Evolutionary conservation across 1,140 invertebrate species (phyloP), one percentile per base, ranked within the genome.

Genomic region (Alviniconcha marisindica): DNA sequence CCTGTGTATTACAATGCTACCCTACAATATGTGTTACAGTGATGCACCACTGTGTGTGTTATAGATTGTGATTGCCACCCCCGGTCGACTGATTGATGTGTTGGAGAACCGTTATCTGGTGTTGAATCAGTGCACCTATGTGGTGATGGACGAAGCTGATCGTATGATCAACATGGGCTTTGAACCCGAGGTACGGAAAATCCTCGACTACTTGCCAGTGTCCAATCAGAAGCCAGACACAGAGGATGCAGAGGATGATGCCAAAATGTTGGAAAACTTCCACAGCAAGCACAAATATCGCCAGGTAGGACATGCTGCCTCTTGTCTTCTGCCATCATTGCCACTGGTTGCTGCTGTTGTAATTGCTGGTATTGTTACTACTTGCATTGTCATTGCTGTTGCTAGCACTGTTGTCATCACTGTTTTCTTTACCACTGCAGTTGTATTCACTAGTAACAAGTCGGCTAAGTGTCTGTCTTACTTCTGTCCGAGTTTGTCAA

Each of bases 141-240:
- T 95, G 60, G 95, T 95, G 56, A 93, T 95, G 88, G 95, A 95
- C 96, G 71, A 95, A 87, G 99, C 99, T 5, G 99, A 99, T 94
- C 94, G 99, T 36, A 99, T 99, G 98, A 98, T 99, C 89, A 99
- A 99, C 92, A 99, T 99, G 97, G 98, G 99, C 93, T 99, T 99
- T 93, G 99, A 99, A 93, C 96, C 97, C 48, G 96, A 99, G 92
- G 98, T 99, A 0, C 98, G 99, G 91, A 99, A 98, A 92, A 99
- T 99, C 93, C 94, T 99, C 0, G 98, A 99, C 90, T 98, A 97
- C 89, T 98, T 99, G 96, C 99, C 99, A 0, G 98, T 99, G 0
- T 96, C 98, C 3, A 99, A 99, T 95, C 95, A 98, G 69, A 99
- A 99, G 93, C 99, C 99, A 2, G 99, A 99, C 91, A 97, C 96